Conservation (phyloP, 2,113 vertebrate genomes). For the Lepidothrix coronata region DNA sequence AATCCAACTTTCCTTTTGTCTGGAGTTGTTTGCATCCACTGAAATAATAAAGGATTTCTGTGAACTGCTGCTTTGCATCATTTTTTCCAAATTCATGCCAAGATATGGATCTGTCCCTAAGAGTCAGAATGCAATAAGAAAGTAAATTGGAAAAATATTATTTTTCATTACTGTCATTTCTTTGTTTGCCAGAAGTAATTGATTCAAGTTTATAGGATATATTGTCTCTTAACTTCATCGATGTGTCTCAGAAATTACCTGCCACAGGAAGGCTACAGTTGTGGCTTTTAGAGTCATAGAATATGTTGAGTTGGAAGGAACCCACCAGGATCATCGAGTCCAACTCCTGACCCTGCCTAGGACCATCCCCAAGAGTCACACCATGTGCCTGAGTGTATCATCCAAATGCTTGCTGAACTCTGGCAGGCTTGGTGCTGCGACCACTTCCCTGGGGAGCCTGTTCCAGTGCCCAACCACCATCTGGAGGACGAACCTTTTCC, state of each 20-base stretch:
- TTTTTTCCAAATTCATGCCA: not conserved
- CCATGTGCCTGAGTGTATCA: not conserved
- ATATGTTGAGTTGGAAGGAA: not conserved
- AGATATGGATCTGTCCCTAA: not conserved
- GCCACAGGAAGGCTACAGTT: not conserved
- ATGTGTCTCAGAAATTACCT: not conserved
- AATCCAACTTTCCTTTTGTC: not conserved
- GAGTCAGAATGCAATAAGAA: not conserved
- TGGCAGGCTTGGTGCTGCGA: not conserved
- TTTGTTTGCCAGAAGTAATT: not conserved
- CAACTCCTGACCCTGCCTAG: not conserved
- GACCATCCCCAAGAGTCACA: not conserved
- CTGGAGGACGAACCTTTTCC: not conserved
- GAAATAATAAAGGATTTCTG: slow-evolving; percentile 1
- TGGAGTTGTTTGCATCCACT: not conserved
- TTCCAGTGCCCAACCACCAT: not conserved
- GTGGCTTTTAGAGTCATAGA: not conserved
- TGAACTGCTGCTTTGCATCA: not conserved
- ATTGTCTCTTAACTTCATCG: not conserved
- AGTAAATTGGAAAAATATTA: not conserved
- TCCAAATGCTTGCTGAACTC: not conserved
- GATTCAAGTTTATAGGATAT: not conserved
- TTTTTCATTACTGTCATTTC: not conserved
- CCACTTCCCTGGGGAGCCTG: not conserved
- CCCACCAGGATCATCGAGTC: not conserved